phyloP scores from a whole-genome alignment of 1,140 invertebrate genomes.

The Oryctes rhinoceros region DNA sequence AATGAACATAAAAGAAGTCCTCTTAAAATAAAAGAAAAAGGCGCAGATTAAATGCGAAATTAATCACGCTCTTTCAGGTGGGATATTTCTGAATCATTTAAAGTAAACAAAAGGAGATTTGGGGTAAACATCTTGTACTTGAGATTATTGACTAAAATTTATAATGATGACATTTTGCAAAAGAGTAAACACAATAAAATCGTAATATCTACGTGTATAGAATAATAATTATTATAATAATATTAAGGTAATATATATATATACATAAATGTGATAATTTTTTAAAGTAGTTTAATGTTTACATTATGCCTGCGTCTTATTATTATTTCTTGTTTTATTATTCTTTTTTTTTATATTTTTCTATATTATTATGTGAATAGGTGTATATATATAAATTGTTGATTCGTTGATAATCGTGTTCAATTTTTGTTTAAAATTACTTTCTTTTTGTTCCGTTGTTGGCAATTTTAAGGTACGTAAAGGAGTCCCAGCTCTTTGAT shows the following conservation, averaged over 20 bases:
- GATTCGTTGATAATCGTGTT: background rate
- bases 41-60: too few species aligned
- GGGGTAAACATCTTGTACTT: too few species aligned
- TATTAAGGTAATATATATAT: background rate
- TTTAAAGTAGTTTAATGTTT: conserved; percentile 23
- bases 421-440: background rate
- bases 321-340: background rate
- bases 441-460: background rate
- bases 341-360: background rate
- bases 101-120: too few species aligned
- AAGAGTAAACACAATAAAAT: background rate
- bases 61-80: too few species aligned
- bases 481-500: background rate
- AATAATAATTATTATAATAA: conserved; percentile 19
- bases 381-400: background rate
- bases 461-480: background rate
- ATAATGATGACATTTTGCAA: background rate
- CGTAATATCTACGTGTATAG: conserved; percentile 10
- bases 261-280: conserved; percentile 36
- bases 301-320: background rate
- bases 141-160: conserved; percentile 1
- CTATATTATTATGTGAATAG: background rate
- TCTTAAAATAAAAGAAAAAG: too few species aligned
- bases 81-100: too few species aligned
- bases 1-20: too few species aligned